A percentile compares a stretch with the other conserved stretches of the same genome.
These are phyloP conservation scores for Platycheirus rosarum DNA, from an alignment of 2,888 invertebrate species.

Conservation along the genomic window DNA sequence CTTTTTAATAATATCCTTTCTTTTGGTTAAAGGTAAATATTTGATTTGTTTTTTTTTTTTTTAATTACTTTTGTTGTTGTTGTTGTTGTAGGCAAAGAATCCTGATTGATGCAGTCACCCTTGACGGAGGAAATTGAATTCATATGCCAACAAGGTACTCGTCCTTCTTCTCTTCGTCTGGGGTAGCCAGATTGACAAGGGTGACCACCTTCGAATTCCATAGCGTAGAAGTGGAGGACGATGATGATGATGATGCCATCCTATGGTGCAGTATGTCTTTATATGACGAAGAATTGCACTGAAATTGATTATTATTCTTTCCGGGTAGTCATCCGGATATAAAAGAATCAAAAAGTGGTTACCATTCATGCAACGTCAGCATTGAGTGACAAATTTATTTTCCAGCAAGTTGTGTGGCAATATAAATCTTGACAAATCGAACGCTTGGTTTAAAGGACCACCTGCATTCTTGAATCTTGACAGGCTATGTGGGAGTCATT, in stretches of 20 bases:
- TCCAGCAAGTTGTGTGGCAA: conserved; percentile 39
- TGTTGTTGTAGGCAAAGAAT: conserved; percentile 33
- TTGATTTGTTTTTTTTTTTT: conserved; percentile 68
- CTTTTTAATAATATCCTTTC: conserved; percentile 65
- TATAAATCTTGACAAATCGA: conserved; percentile 56
- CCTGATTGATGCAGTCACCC: conserved; percentile 68
- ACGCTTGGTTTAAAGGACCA: conserved; percentile 36
- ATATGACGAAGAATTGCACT: conserved; percentile 48
- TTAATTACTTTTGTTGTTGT: conserved; percentile 24
- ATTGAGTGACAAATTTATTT: conserved; percentile 64
- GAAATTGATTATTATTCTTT: conserved; percentile 69
- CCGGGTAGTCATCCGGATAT: conserved; percentile 38
- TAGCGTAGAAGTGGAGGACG: conserved; percentile 7
- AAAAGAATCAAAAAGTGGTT: conserved; percentile 40
- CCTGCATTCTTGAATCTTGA: conserved; percentile 35
- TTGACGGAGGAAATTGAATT: conserved; percentile 52
- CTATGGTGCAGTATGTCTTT: conserved; percentile 39
- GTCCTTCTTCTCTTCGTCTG: not conserved
- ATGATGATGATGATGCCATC: conserved; percentile 15
- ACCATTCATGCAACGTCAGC: conserved; percentile 61
- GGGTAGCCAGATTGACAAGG: conserved; percentile 22
- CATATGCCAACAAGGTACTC: conserved; percentile 65
- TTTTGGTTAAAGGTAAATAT: conserved; percentile 71
- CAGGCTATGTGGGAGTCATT: not conserved
- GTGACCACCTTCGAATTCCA: conserved; percentile 70